Evolutionary conservation across 1,140 invertebrate species (phyloP).

Genomic region (Magallana gigas): DNA sequence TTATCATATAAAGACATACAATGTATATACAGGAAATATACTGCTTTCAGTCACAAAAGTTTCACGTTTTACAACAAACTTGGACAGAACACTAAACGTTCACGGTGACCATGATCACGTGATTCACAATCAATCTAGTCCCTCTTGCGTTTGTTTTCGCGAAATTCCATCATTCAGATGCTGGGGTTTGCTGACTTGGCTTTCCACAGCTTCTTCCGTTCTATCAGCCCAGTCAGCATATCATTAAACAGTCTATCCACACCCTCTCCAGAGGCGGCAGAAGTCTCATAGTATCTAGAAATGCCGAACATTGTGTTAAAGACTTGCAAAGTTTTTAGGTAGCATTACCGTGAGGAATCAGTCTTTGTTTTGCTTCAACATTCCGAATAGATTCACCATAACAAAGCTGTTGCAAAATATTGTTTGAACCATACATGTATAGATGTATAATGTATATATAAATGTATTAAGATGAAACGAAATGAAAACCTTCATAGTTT

Average conservation of each 20-base stretch:
- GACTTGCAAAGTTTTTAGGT: too few species aligned
- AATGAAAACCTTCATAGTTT: background rate
- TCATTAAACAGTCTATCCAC: constrained; percentile 71
- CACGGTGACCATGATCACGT: background rate
- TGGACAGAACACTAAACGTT: background rate
- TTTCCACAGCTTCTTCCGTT: constrained; percentile 57
- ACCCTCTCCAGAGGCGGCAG: constrained; percentile 73
- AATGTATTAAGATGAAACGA: too few species aligned
- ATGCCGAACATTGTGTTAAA: background rate
- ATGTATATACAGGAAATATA: background rate
- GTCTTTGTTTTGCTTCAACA: too few species aligned
- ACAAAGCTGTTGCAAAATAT: too few species aligned
- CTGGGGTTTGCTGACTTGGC: constrained; percentile 36
- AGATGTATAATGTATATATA: too few species aligned
- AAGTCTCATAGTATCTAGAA: constrained; percentile 70
- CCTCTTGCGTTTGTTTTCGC: too few species aligned
- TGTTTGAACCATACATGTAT: too few species aligned
- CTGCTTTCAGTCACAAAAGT: background rate
- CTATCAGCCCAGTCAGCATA: constrained; percentile 62
- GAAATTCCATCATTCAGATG: background rate
- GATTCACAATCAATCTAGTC: background rate
- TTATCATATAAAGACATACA: too few species aligned
- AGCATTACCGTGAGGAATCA: too few species aligned
- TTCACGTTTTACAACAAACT: background rate
- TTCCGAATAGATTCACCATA: too few species aligned